These are phyloP conservation scores for Benthochromis sp. DNA, from an alignment of 2,113 vertebrate genomes.

Conservation along the genomic window DNA sequence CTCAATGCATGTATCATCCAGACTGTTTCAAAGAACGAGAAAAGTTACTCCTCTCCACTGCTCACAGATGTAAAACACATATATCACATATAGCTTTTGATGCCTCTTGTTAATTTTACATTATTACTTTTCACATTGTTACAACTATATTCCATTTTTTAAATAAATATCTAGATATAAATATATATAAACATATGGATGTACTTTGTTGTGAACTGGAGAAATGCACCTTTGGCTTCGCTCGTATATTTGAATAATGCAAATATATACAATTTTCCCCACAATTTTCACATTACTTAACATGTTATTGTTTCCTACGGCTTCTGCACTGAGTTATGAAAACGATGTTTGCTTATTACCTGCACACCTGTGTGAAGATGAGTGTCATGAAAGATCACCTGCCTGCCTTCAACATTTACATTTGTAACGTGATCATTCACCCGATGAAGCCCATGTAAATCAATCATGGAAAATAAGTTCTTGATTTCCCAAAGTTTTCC, in stretches of 20 bases:
- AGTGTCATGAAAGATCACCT: neutral
- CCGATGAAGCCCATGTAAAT: neutral
- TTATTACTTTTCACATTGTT: neutral
- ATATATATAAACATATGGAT: neutral
- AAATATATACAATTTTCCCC: rapidly evolving
- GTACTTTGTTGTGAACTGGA: neutral
- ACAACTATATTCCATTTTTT: neutral
- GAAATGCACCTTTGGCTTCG: rapidly evolving
- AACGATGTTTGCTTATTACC: neutral
- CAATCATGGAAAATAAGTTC: neutral
- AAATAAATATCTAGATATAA: neutral
- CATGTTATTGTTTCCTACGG: neutral
- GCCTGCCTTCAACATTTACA: slow-evolving; percentile 11
- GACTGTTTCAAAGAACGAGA: neutral
- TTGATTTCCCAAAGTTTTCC: neutral
- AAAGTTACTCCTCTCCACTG: neutral
- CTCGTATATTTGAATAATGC: neutral
- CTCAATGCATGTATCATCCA: neutral
- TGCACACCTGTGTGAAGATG: neutral
- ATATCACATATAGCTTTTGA: neutral
- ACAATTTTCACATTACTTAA: neutral
- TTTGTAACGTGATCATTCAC: neutral
- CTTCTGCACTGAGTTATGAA: neutral
- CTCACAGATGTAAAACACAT: neutral
- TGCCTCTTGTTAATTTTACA: neutral